These are phyloP conservation scores for Diarsia dahlii DNA, from an alignment of 2,888 invertebrate species.

Conservation along the genomic window DNA sequence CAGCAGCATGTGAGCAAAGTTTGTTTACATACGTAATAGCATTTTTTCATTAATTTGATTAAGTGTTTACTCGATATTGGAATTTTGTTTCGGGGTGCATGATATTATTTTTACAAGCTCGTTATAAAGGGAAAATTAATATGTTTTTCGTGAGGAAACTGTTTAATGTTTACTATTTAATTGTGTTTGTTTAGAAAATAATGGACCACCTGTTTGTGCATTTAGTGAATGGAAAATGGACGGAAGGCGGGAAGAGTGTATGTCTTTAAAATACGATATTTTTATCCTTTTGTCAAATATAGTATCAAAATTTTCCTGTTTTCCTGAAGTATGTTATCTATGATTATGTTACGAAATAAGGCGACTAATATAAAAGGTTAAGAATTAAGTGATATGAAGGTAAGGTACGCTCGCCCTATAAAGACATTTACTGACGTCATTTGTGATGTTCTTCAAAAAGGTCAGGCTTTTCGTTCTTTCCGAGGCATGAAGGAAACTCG, in stretches of 20 bases:
- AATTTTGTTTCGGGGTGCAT: conserved; percentile 1
- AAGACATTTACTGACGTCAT: neutral
- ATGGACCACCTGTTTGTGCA: neutral
- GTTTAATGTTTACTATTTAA: conserved; percentile 7
- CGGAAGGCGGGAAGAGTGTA: no score
- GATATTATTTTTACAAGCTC: conserved; percentile 9
- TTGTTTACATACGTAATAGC: conserved; percentile 37
- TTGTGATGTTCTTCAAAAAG: neutral
- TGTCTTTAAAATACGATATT: neutral
- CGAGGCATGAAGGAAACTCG: no score
- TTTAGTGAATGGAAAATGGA: neutral
- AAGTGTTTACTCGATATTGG: conserved; percentile 32
- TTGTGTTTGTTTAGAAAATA: neutral
- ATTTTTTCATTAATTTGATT: conserved; percentile 52
- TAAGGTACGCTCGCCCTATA: no score
- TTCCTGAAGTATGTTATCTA: neutral
- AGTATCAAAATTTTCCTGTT: neutral
- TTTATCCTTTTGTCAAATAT: neutral
- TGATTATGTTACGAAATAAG: neutral
- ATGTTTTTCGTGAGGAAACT: neutral
- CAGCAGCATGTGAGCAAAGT: neutral
- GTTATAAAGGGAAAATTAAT: neutral
- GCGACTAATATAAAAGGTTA: neutral
- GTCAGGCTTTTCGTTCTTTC: neutral
- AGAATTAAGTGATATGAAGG: neutral